A percentile compares a stretch with the other conserved stretches of the same genome.
These are phyloP conservation scores for Dermochelys coriacea DNA, from an alignment of 2,797 vertebrate species.

Conservation along the genomic window DNA sequence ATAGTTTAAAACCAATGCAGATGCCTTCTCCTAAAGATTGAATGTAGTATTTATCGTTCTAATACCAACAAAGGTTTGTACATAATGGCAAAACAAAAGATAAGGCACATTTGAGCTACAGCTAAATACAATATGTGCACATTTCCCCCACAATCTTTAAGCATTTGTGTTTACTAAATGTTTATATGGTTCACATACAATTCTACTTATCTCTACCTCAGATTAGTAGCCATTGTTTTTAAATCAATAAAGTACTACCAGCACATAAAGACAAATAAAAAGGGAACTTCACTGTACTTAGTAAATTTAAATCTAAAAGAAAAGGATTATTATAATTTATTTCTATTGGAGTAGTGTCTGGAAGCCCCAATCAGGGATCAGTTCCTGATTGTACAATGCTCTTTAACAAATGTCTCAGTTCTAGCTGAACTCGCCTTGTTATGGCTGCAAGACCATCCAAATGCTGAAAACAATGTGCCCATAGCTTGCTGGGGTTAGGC, in stretches of 20 bases:
- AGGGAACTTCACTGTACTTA: neutral
- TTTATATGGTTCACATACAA: neutral
- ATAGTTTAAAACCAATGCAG: neutral
- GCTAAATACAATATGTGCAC: conserved; percentile 21
- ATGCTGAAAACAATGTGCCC: too few relatives aligned
- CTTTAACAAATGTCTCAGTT: too few relatives aligned
- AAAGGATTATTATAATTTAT: conserved; percentile 23
- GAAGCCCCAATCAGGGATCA: neutral
- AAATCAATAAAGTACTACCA: conserved; percentile 37
- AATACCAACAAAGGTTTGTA: neutral
- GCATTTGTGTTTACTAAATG: neutral
- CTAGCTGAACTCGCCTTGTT: too few relatives aligned
- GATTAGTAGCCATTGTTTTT: conserved; percentile 42
- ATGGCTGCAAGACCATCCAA: too few relatives aligned
- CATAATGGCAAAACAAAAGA: neutral
- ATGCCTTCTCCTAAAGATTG: neutral
- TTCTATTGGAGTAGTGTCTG: neutral
- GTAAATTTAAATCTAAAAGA: neutral
- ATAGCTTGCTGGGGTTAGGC: too few relatives aligned
- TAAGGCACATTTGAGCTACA: neutral
- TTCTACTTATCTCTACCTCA: conserved; percentile 35
- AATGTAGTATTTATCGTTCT: conserved; percentile 28
- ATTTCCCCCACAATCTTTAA: neutral
- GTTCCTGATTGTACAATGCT: neutral
- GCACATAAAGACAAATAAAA: conserved; percentile 9